Evolutionary conservation across 2,888 invertebrate species (phyloP).

Genomic region (Saturnia japonica): DNA sequence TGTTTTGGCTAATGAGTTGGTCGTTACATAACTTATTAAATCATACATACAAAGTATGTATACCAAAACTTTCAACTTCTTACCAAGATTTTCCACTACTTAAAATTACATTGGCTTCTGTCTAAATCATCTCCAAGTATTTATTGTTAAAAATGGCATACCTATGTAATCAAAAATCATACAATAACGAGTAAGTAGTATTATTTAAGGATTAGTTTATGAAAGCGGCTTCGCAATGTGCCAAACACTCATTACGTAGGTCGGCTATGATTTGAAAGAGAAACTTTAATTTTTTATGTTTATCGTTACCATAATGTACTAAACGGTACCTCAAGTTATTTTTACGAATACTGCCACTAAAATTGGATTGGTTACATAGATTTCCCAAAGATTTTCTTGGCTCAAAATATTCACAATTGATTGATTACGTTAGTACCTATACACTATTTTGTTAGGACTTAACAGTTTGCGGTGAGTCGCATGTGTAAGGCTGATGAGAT

Average conservation of each 20-base stretch:
- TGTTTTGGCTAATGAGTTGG: too few relatives aligned
- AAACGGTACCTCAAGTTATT: not conserved
- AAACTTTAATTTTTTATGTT: too few relatives aligned
- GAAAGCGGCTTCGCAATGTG: not conserved
- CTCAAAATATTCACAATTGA: too few relatives aligned
- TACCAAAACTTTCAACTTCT: too few relatives aligned
- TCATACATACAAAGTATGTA: too few relatives aligned
- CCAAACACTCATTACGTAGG: not conserved
- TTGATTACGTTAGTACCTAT: too few relatives aligned
- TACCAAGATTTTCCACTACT: too few relatives aligned
- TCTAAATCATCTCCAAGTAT: not conserved
- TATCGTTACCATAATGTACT: not conserved
- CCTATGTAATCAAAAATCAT: not conserved
- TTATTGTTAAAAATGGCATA: not conserved
- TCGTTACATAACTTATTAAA: too few relatives aligned
- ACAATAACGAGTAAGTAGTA: not conserved
- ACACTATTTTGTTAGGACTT: not conserved
- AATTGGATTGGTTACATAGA: not conserved
- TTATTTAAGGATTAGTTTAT: not conserved
- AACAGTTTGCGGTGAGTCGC: not conserved
- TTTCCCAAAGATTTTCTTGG: not conserved
- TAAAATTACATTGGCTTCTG: not conserved
- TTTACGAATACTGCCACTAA: not conserved
- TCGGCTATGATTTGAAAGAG: not conserved
- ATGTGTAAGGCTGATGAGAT: not conserved